phyloP scores from a whole-genome alignment of 2,797 vertebrate genomes.

The Cirrhinus mrigala region DNA sequence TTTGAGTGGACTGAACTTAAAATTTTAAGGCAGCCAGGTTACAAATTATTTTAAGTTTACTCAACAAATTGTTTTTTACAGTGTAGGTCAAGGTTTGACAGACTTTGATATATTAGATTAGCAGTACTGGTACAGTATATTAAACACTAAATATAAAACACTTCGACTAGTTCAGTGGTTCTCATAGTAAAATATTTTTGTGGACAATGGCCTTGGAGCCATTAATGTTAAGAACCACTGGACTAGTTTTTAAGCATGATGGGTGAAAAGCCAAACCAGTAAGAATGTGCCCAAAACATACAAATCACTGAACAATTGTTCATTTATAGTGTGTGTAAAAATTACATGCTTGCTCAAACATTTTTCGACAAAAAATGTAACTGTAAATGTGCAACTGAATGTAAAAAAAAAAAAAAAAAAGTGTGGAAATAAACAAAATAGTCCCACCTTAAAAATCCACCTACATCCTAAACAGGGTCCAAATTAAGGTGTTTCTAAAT shows the following conservation, averaged over 20 bases:
- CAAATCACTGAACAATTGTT: not conserved
- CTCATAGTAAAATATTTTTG: not conserved
- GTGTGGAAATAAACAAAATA: not conserved
- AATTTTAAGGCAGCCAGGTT: too few species aligned
- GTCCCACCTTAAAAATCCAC: not conserved
- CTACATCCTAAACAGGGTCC: not conserved
- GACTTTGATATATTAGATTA: not conserved
- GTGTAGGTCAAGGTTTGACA: not conserved
- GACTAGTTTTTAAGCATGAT: not conserved
- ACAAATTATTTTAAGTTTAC: too few species aligned
- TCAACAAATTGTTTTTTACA: too few species aligned
- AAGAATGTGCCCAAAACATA: not conserved
- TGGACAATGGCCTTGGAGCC: not conserved
- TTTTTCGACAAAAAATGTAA: not conserved
- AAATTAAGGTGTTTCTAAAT: not conserved
- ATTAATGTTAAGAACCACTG: not conserved
- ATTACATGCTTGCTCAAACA: not conserved
- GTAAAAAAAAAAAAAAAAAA: not conserved
- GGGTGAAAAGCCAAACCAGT: not conserved
- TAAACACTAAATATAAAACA: not conserved
- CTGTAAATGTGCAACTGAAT: not conserved
- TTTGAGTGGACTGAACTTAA: too few species aligned
- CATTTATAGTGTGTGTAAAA: not conserved
- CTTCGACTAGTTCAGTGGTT: not conserved
- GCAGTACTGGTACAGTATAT: not conserved